phyloP scores from a whole-genome alignment of 1,140 invertebrate species.

The Eumeta japonica region DNA sequence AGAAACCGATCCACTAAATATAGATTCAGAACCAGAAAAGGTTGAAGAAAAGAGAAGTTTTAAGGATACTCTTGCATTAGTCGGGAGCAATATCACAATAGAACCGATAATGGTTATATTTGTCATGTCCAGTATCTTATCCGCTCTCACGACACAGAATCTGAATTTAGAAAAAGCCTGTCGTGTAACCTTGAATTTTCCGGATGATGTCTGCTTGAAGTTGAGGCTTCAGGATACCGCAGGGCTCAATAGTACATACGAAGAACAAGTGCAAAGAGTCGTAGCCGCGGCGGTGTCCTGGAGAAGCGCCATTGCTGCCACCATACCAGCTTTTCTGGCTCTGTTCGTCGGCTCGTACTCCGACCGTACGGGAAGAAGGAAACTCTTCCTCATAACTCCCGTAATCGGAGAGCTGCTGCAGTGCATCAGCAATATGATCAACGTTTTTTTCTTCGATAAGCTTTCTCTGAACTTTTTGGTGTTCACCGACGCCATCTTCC shows the following conservation, averaged over 20 bases:
- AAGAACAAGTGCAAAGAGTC: constrained; percentile 30
- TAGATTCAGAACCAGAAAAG: constrained; percentile 12
- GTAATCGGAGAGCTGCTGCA: constrained; percentile 46
- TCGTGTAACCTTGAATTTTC: constrained; percentile 38
- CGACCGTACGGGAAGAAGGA: constrained; percentile 53
- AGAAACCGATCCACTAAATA: constrained; percentile 33
- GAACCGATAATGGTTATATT: constrained; percentile 37
- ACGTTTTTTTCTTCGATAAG: constrained; percentile 51
- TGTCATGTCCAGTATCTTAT: constrained; percentile 19
- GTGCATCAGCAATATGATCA: constrained; percentile 48
- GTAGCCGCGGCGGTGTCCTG: constrained; percentile 24
- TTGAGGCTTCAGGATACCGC: constrained; percentile 25
- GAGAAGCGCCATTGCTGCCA: constrained; percentile 34
- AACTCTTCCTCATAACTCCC: constrained; percentile 55
- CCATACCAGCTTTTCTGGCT: constrained; percentile 60
- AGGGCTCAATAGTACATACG: constrained; percentile 28
- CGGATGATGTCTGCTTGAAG: constrained; percentile 35
- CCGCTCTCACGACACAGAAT: constrained; percentile 33
- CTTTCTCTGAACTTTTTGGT: constrained; percentile 48
- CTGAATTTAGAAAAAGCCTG: constrained; percentile 42
- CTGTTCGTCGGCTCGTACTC: constrained; percentile 61
- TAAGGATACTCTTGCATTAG: constrained; percentile 14
- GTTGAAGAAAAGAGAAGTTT: constrained; percentile 13
- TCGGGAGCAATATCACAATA: constrained; percentile 30
- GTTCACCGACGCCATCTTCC: constrained; percentile 46